Evolutionary conservation across 2,888 invertebrate genomes (phyloP).

Genomic region (Tenthredo amoena): DNA sequence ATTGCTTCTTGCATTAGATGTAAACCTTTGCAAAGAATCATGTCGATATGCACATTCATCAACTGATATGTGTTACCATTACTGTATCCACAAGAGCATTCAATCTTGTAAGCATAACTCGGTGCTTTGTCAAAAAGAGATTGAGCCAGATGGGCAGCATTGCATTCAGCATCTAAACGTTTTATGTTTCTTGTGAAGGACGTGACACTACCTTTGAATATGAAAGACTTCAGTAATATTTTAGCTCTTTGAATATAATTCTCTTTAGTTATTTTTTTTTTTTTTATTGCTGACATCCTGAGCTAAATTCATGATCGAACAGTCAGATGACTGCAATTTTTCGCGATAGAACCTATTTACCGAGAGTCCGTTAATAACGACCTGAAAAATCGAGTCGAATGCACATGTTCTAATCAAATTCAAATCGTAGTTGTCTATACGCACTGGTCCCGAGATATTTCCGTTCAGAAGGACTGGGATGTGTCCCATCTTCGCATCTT

Average conservation of each 20-base stretch:
- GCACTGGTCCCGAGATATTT: background rate
- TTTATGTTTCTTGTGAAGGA: background rate
- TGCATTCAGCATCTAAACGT: slow-evolving; percentile 21
- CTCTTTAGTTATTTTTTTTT: background rate
- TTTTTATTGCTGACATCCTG: background rate
- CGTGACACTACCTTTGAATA: background rate
- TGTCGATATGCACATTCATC: background rate
- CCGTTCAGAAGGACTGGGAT: slow-evolving; percentile 22
- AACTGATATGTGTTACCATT: slow-evolving; percentile 1
- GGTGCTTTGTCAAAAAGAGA: slow-evolving; percentile 1
- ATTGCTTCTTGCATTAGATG: slow-evolving; percentile 33
- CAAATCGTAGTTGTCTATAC: slow-evolving; percentile 10
- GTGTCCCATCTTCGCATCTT: slow-evolving; percentile 7
- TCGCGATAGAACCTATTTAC: slow-evolving; percentile 16
- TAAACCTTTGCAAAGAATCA: slow-evolving; percentile 31
- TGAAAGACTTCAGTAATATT: background rate
- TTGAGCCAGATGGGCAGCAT: slow-evolving; percentile 14
- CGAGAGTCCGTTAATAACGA: background rate
- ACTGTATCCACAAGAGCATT: background rate
- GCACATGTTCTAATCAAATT: slow-evolving; percentile 18
- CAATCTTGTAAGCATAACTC: background rate
- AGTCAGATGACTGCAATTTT: slow-evolving; percentile 15
- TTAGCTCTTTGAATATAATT: slow-evolving; percentile 10
- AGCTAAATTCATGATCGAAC: slow-evolving; percentile 14
- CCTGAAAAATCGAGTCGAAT: slow-evolving; percentile 21